These are phyloP conservation scores for Fistularia commersonii DNA, from an alignment of 2,797 vertebrate genomes.

Conservation along the genomic window DNA sequence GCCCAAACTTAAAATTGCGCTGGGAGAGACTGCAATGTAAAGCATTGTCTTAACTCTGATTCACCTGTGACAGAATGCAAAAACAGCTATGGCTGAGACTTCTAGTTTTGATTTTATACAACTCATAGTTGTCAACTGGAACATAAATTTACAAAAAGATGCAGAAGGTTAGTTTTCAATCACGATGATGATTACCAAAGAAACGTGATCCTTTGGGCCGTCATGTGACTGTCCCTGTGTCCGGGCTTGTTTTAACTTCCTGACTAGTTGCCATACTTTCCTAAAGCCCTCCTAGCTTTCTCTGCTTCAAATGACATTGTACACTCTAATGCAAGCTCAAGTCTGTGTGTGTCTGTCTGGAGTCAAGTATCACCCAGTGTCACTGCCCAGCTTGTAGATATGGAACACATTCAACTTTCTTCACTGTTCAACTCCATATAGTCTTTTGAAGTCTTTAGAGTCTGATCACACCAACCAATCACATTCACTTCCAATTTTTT, in stretches of 20 bases:
- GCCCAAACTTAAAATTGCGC: not conserved
- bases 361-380: conserved; percentile 41
- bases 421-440: conserved; percentile 22
- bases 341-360: conserved; percentile 15
- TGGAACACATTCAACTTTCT: conserved; percentile 8
- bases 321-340: conserved; percentile 10
- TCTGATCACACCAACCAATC: not conserved
- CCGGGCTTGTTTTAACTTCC: conserved; percentile 35
- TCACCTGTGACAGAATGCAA: too few relatives aligned
- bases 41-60: too few relatives aligned
- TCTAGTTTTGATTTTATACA: too few relatives aligned
- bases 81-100: too few relatives aligned
- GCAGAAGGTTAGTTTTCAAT: too few relatives aligned
- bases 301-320: conserved; percentile 41
- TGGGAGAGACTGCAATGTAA: too few relatives aligned
- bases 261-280: conserved; percentile 35
- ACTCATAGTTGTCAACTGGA: too few relatives aligned
- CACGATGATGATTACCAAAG: conserved; percentile 1
- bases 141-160: too few relatives aligned
- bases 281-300: conserved; percentile 27
- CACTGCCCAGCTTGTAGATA: conserved; percentile 17
- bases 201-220: conserved; percentile 23
- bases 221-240: conserved; percentile 30
- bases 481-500: too few relatives aligned
- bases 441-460: not conserved